These are phyloP conservation scores for Poicephalus gulielmi DNA, from an alignment of 2,113 vertebrate species.

Conservation along the genomic window DNA sequence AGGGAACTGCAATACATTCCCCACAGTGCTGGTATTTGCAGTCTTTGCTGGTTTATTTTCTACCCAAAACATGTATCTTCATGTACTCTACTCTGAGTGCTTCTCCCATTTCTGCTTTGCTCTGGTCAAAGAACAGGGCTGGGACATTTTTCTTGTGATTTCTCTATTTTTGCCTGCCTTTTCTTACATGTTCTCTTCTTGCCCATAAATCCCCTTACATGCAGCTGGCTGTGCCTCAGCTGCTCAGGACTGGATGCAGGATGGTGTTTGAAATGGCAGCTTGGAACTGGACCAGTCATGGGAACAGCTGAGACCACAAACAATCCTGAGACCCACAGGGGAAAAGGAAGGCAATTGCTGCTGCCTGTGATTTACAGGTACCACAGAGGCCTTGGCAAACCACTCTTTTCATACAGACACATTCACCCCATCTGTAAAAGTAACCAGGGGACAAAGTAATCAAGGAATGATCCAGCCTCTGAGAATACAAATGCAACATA, in stretches of 20 bases:
- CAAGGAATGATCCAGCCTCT: not conserved
- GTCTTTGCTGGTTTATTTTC: not conserved
- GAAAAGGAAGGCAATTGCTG: not conserved
- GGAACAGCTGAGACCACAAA: slow-evolving; percentile 25
- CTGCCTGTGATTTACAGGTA: not conserved
- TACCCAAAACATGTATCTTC: not conserved
- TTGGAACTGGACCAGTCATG: not conserved
- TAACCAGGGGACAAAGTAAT: not conserved
- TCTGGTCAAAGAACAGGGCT: not conserved
- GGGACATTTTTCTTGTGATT: not conserved
- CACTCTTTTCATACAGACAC: not conserved
- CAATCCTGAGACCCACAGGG: not conserved
- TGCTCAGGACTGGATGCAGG: not conserved
- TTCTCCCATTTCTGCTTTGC: not conserved
- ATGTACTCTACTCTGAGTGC: not conserved
- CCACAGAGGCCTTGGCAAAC: accelerated
- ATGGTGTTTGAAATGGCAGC: not conserved
- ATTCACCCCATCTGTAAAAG: not conserved
- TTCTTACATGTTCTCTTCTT: not conserved
- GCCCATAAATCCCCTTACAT: accelerated
- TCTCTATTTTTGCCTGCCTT: not conserved
- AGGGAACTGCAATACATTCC: not conserved
- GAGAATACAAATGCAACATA: not conserved
- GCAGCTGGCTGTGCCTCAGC: not conserved
- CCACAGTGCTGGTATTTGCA: not conserved